These are phyloP conservation scores for Drosophila carrolli DNA, from an alignment of 1,140 invertebrate genomes.

Conservation along the genomic window DNA sequence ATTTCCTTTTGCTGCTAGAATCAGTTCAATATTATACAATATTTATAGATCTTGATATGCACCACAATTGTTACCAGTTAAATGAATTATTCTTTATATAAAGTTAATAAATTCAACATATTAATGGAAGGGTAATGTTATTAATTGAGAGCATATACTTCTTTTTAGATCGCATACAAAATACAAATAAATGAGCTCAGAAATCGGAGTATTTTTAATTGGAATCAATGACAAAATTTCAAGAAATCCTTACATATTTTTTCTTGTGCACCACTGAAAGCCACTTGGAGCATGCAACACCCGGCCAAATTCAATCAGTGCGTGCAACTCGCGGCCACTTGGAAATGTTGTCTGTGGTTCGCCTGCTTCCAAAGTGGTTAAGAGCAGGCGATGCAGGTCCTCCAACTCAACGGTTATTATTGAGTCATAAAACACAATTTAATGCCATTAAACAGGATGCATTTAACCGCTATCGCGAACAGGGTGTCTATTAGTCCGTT, in stretches of 20 bases:
- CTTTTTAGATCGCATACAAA: too few relatives aligned
- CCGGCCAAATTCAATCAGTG: constrained; percentile 75
- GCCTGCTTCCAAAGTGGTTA: constrained; percentile 34
- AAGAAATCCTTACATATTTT: background rate
- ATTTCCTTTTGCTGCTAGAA: too few relatives aligned
- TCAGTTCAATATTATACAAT: too few relatives aligned
- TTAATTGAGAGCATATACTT: too few relatives aligned
- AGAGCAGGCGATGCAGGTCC: constrained; percentile 8
- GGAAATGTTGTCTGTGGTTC: constrained; percentile 64
- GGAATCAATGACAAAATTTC: background rate
- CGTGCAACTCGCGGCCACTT: constrained; percentile 70
- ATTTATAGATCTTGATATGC: too few relatives aligned
- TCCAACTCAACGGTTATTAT: constrained; percentile 40
- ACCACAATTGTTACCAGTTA: too few relatives aligned
- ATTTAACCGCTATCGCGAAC: constrained; percentile 60
- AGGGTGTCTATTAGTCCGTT: constrained; percentile 55
- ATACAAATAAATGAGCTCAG: too few relatives aligned
- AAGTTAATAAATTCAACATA: too few relatives aligned
- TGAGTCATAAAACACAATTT: constrained; percentile 79
- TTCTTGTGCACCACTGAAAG: constrained; percentile 17
- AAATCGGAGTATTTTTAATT: too few relatives aligned
- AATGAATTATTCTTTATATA: too few relatives aligned
- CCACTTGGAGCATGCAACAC: constrained; percentile 34
- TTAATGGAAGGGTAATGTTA: too few relatives aligned
- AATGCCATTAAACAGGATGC: constrained; percentile 65